Base-by-base conservation (phyloP, 2,113 vertebrate species). In the Callipepla squamata region DNA sequence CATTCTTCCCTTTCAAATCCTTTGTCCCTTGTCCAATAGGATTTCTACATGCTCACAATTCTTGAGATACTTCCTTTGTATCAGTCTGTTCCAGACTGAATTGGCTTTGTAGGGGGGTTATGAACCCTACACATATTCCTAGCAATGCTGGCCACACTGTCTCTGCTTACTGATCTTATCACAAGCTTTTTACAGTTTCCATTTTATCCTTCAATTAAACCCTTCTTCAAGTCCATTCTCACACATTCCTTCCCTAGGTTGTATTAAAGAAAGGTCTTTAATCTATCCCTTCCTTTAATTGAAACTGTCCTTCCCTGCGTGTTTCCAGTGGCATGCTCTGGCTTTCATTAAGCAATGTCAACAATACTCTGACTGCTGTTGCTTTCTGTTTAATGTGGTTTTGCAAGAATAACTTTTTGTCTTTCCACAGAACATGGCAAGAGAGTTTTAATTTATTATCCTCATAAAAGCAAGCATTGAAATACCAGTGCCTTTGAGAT, bases 281-380 rank as follows among this genome's bases (percentile, higher is more conserved):
- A 96, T 96, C 94, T 94, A 89, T 66, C 26, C 62, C 57, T 73
- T 92, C 48, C 45, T 95, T 85, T 97, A 96, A 92, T 95, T 91
- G 89, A 84, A 82, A 34, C 57, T 95, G 93, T 95, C 89, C 84
- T 93, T 94, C 78, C 72, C 80, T 82, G 58, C 8, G 0, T 80
- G 77, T 80, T 96, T 93, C 89, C 92, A 74, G 85, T 86, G 81
- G 80, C 77, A 40, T 59, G 90, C 44, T 76, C 92, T 96, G 89
- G 66, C 93, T 97, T 96, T 94, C 90, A 96, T 96, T 96, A 97
- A 96, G 85, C 80, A 65, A 53, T 92, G 91, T 94, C 93, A 93
- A 85, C 63, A 76, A 67, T 90, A 79, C 38, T 38, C 69, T 0
- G 0, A n/a, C 78, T 94, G 91, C 70, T 83, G 28, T 91, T 86